Evolutionary conservation across 1,140 invertebrate genomes (phyloP).

Genomic region (Leptestheria dahalacensis): DNA sequence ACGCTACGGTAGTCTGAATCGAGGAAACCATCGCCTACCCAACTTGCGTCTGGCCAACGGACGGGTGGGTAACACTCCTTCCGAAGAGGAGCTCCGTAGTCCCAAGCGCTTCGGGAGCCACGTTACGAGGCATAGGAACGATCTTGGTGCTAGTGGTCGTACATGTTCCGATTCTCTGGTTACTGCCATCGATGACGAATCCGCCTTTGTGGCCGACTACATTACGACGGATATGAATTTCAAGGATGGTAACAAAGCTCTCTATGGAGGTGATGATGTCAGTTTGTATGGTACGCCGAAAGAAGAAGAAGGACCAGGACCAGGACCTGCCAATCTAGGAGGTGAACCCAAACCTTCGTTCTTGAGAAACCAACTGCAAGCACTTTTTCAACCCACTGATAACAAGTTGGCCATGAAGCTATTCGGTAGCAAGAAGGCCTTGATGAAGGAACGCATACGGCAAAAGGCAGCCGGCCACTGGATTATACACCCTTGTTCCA

Average conservation of each 20-base stretch:
- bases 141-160: slow-evolving; percentile 18
- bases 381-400: slow-evolving; percentile 87
- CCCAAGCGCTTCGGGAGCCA: slow-evolving; percentile 30
- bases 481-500: slow-evolving; percentile 91
- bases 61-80: slow-evolving; percentile 33
- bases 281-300: slow-evolving; percentile 94
- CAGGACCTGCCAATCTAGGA: slow-evolving; percentile 23
- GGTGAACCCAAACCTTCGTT: slow-evolving; percentile 73
- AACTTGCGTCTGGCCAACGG: slow-evolving; percentile 36
- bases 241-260: slow-evolving; percentile 42
- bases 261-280: slow-evolving; percentile 82
- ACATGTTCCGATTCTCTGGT: slow-evolving; percentile 76
- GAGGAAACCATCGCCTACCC: slow-evolving; percentile 44
- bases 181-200: slow-evolving; percentile 81
- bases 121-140: slow-evolving; percentile 11
- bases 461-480: slow-evolving; percentile 85
- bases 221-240: slow-evolving; percentile 42
- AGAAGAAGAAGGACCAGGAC: slow-evolving; percentile 67
- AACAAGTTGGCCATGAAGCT: slow-evolving; percentile 94
- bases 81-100: slow-evolving; percentile 47
- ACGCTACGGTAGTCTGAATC: slow-evolving; percentile 16
- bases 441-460: slow-evolving; percentile 85
- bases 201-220: slow-evolving; percentile 63
- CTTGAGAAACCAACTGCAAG: slow-evolving; percentile 84
- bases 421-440: slow-evolving; percentile 86